These are phyloP conservation scores for Oryzias melastigma DNA, from an alignment of 2,113 vertebrate species.

Conservation along the genomic window DNA sequence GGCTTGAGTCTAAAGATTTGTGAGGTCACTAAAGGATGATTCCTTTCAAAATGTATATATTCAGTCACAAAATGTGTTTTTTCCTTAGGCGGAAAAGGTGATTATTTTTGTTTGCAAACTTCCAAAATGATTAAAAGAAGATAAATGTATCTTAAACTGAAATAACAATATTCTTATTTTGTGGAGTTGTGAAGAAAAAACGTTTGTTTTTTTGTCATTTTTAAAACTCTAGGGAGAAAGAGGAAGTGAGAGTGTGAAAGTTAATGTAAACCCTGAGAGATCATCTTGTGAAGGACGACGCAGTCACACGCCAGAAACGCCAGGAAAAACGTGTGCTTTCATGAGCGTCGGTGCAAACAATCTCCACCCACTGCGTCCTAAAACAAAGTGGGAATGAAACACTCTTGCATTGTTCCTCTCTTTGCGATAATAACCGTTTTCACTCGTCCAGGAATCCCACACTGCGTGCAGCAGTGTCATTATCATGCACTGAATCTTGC, in stretches of 20 bases:
- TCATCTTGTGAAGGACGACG: constrained; percentile 46
- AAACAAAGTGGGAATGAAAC: constrained; percentile 58
- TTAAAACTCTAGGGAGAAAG: constrained; percentile 8
- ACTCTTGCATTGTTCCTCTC: constrained; percentile 58
- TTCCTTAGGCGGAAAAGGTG: too few relatives aligned
- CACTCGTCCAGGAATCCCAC: constrained; percentile 53
- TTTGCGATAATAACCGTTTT: constrained; percentile 68
- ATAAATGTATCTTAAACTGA: too few relatives aligned
- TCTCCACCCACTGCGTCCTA: constrained; percentile 8
- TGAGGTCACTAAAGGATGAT: not conserved
- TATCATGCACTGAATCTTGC: constrained; percentile 52
- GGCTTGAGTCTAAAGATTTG: constrained; percentile 12
- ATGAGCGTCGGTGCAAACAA: constrained; percentile 10
- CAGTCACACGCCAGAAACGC: constrained; percentile 25
- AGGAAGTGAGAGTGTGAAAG: constrained; percentile 56
- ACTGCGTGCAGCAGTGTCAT: constrained; percentile 55
- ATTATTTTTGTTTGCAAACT: too few relatives aligned
- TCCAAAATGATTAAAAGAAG: too few relatives aligned
- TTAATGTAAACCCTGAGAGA: constrained; percentile 51
- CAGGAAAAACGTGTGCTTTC: constrained; percentile 7
- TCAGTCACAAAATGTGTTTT: too few relatives aligned
- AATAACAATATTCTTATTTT: too few relatives aligned
- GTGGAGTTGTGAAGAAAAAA: not conserved
- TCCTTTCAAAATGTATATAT: too few relatives aligned
- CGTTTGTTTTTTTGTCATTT: constrained; percentile 9